Base-by-base conservation (phyloP, 2,888 invertebrate species). In the Agrilus cyanescens region DNA sequence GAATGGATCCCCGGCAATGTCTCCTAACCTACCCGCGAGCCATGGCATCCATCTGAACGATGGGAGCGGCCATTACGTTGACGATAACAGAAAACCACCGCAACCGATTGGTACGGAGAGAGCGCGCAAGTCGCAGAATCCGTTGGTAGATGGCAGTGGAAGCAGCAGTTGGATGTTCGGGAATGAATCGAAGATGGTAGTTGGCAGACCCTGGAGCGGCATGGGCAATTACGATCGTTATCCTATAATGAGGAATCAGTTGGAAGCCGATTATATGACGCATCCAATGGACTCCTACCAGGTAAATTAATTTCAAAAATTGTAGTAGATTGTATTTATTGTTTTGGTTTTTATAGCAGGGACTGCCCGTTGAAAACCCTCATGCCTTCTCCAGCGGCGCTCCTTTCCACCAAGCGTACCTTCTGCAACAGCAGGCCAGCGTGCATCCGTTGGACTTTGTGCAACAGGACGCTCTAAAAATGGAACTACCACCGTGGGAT, bases 61-160 rank as follows among this genome's bases (percentile, higher is more conserved):
- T 37, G 35, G 46, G 43, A 45, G 51, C 29, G 46, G 32, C 40
- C 56, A 57, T 43, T 57, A 59, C 46, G 54, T 67, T 34, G 73
- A 73, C 48, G 73, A 73, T 46, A 25, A 25, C 25, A 61, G 73
- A 20, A 78, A 82, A 65, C 68, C 70, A 37, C 60, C 59, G 14
- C 65, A 61, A 46, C 87, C 88, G 39, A 88, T 88, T 61, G 88
- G 88, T 51, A 87, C 85, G 1, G 88, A 87, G 68, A 74, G 88
- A 55, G 79, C 81, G 31, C 78, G 82, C 74, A 82, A 82, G 61
- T 74, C 56, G 10, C 60, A 55, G 37, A 59, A 57, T 46, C 57
- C 57, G 15, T 45, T 47, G 37, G 55, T 52, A 13, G 52, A 51
- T 18, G 47, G 46, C 37, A 50, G 47, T 38, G 50, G 48, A 50